These are phyloP conservation scores for Parnassius orleans DNA, from an alignment of 2,888 invertebrate species.

Conservation along the genomic window DNA sequence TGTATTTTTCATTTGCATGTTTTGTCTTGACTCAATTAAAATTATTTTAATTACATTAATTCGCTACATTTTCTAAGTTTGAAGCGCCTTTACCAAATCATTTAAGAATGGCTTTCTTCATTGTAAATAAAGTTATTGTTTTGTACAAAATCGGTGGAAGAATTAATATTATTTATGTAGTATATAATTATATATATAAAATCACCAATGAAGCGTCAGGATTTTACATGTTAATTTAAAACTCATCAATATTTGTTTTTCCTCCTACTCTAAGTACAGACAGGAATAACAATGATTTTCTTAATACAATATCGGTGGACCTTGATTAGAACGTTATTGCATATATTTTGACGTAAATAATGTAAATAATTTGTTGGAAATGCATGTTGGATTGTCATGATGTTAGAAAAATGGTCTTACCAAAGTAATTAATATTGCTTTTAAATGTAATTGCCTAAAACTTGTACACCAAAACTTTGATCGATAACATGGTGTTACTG, in stretches of 20 bases:
- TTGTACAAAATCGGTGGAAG: conserved; percentile 77
- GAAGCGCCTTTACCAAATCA: conserved; percentile 76
- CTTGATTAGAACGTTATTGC: background rate
- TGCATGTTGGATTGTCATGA: too few relatives aligned
- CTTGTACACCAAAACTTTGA: too few relatives aligned
- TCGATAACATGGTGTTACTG: too few relatives aligned
- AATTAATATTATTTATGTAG: conserved; percentile 40
- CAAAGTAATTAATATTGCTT: too few relatives aligned
- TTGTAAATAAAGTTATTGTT: conserved; percentile 71
- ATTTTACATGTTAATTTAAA: too few relatives aligned
- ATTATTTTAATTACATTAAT: conserved; percentile 25
- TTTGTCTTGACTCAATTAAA: conserved; percentile 26
- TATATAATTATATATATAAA: conserved; percentile 34
- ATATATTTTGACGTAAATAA: too few relatives aligned
- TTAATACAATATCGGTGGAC: background rate
- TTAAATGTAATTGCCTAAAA: too few relatives aligned
- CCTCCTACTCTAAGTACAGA: background rate
- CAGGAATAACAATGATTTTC: background rate
- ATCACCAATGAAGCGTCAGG: background rate
- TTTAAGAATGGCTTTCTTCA: conserved; percentile 48
- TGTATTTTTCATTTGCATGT: conserved; percentile 9
- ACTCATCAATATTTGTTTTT: conserved; percentile 12
- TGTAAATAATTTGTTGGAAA: too few relatives aligned
- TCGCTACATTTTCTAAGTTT: conserved; percentile 26
- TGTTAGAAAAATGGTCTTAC: too few relatives aligned